Percentiles rank a stretch among this genome's conserved stretches.
Evolutionary conservation across 2,888 invertebrate species (phyloP).

Genomic region (Dicranocentrus wangi): DNA sequence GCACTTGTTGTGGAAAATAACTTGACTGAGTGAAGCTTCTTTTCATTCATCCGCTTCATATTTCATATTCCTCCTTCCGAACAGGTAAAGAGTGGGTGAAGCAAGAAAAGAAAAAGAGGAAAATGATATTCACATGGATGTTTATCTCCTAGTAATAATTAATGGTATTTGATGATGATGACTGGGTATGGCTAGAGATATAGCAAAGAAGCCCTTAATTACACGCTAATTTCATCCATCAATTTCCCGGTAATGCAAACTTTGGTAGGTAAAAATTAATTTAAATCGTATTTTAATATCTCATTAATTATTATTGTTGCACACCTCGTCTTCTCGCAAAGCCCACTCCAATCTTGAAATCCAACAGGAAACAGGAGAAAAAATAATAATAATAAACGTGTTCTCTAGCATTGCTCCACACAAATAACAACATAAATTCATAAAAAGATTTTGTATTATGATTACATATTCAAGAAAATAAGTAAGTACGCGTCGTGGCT

Average conservation of each 20-base stretch:
- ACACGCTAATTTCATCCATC: constrained; percentile 65
- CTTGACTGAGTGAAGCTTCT: not conserved
- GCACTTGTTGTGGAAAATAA: not conserved
- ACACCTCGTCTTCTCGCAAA: constrained; percentile 34
- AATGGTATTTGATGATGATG: constrained; percentile 63
- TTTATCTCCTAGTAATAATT: constrained; percentile 67
- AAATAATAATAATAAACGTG: constrained; percentile 19
- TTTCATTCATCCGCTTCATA: constrained; percentile 26
- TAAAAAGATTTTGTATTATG: constrained; percentile 15
- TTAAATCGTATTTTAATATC: constrained; percentile 68
- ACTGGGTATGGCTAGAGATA: constrained; percentile 66
- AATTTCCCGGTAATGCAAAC: constrained; percentile 63
- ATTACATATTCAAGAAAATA: constrained; percentile 8
- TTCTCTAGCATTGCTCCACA: too few relatives aligned
- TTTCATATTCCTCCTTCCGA: not conserved
- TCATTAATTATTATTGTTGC: constrained; percentile 65
- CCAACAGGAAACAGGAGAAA: constrained; percentile 46
- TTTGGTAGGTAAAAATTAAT: constrained; percentile 62
- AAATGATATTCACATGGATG: constrained; percentile 66
- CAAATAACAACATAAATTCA: constrained; percentile 23
- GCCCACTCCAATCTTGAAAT: not conserved
- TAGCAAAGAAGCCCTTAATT: constrained; percentile 66
- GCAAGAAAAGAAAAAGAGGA: not conserved
- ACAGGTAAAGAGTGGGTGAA: constrained; percentile 8
- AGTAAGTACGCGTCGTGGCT: constrained; percentile 20